Conservation (phyloP, 2,797 vertebrate species). For the Eulemur mongoz region DNA sequence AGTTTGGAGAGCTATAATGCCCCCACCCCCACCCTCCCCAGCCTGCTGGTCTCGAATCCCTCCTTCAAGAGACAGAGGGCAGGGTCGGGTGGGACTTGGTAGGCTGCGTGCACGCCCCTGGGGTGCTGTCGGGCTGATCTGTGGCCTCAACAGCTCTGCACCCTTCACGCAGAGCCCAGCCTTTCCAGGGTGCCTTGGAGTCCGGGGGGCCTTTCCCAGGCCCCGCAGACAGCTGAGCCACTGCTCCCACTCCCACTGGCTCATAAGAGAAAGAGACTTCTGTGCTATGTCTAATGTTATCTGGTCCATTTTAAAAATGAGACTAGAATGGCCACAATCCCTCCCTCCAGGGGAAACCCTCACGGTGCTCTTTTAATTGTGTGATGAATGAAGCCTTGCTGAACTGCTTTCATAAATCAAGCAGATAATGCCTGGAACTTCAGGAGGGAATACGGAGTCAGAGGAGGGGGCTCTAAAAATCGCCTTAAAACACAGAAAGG, state of each 20-base stretch:
- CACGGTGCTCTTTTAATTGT: conserved; percentile 54
- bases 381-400: conserved; percentile 59
- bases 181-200: neutral
- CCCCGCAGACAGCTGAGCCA: neutral
- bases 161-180: neutral
- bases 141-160: no score
- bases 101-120: neutral
- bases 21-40: fast-evolving
- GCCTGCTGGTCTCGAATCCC: neutral
- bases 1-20: neutral
- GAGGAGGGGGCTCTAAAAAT: neutral
- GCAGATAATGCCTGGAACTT: neutral
- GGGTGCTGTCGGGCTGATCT: neutral
- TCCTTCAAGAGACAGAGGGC: neutral
- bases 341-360: conserved; percentile 45
- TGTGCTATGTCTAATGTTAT: conserved; percentile 64
- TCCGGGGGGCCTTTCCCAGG: neutral
- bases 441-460: neutral
- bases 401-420: conserved; percentile 71
- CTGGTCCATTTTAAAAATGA: conserved; percentile 60
- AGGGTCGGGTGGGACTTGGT: no score
- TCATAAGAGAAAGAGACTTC: conserved; percentile 35
- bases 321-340: neutral
- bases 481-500: conserved; percentile 21
- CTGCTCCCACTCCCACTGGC: neutral